Evolutionary conservation across 2,797 vertebrate genomes (phyloP).

Genomic region (Eulemur mongoz): DNA sequence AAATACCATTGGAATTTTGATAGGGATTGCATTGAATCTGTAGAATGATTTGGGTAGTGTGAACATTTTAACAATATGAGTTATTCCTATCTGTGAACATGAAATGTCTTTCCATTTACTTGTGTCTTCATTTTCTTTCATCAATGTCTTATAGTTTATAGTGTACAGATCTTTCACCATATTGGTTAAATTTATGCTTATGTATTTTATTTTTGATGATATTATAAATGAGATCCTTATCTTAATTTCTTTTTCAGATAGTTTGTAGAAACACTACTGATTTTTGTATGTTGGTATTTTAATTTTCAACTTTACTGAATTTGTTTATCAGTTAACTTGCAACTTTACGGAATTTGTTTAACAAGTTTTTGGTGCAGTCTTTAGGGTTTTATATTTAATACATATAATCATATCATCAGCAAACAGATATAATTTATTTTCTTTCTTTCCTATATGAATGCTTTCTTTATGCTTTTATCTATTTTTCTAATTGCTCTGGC

Average conservation of each 20-base stretch:
- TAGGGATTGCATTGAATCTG: background rate
- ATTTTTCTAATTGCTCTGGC: background rate
- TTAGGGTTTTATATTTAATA: background rate
- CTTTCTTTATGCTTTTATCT: background rate
- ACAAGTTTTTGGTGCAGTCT: background rate
- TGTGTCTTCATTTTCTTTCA: background rate
- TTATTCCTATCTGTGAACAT: background rate
- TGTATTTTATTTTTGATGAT: background rate
- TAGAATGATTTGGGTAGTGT: background rate
- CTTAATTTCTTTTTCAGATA: background rate
- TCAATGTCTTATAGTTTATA: background rate
- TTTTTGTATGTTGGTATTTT: background rate
- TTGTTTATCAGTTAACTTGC: background rate
- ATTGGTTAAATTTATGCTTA: background rate
- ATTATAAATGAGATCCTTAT: background rate
- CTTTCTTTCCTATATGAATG: background rate
- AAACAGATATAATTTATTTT: background rate
- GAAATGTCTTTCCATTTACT: background rate
- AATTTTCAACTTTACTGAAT: background rate
- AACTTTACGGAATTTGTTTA: background rate
- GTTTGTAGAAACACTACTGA: background rate
- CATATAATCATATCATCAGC: background rate
- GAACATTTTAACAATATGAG: background rate
- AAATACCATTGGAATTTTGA: background rate
- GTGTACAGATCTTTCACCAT: background rate